phyloP scores from a whole-genome alignment of 1,140 invertebrate species.

The Cheumatopsyche charites region DNA sequence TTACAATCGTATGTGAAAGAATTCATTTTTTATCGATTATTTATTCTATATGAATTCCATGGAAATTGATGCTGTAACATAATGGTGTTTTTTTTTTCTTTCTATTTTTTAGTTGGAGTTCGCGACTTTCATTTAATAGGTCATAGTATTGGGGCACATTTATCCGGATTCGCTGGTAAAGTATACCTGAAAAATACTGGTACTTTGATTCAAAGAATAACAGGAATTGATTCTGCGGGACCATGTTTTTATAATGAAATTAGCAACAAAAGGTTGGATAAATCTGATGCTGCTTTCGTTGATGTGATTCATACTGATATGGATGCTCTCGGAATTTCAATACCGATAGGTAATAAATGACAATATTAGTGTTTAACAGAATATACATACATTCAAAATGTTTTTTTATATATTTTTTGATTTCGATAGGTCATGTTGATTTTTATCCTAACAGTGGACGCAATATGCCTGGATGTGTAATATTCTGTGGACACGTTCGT shows the following conservation, averaged over 20 bases:
- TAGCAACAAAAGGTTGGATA: conserved; percentile 63
- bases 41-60: neutral
- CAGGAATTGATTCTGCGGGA: conserved; percentile 74
- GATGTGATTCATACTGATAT: conserved; percentile 75
- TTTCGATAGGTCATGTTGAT: conserved; percentile 62
- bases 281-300: conserved; percentile 71
- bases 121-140: conserved; percentile 42
- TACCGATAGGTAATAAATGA: neutral
- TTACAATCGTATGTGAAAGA: conserved; percentile 50
- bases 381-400: no score
- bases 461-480: conserved; percentile 58
- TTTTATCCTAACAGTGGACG: conserved; percentile 82
- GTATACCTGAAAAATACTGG: conserved; percentile 53
- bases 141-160: conserved; percentile 39
- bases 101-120: conserved; percentile 32
- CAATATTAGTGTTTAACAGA: no score
- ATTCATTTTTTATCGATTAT: neutral
- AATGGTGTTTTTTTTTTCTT: neutral
- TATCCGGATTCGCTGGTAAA: conserved; percentile 35
- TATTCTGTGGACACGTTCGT: conserved; percentile 69
- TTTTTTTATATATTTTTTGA: no score
- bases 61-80: no score
- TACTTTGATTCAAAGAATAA: conserved; percentile 64
- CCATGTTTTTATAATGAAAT: conserved; percentile 67
- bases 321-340: neutral